phyloP scores from a whole-genome alignment of 2,888 invertebrate species.

The Tiliacea aurago region DNA sequence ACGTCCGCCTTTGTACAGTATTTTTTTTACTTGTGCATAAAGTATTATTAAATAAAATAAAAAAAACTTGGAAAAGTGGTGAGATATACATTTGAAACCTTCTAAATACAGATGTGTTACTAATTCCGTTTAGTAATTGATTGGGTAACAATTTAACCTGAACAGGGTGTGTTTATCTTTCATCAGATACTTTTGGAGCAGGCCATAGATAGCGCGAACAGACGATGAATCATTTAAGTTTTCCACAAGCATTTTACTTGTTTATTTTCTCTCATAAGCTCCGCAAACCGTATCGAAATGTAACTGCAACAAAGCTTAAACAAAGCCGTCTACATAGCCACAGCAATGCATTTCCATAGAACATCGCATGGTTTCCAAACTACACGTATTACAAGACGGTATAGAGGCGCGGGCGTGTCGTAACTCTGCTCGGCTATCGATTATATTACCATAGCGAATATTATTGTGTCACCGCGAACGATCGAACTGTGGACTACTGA shows the following conservation, averaged over 20 bases:
- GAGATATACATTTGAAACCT: neutral
- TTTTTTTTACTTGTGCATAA: no score
- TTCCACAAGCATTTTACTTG: neutral
- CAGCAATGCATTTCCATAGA: constrained; percentile 50
- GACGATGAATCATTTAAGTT: constrained; percentile 16
- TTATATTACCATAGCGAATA: constrained; percentile 67
- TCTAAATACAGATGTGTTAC: neutral
- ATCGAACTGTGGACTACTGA: neutral
- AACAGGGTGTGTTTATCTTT: neutral
- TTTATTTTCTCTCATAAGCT: neutral
- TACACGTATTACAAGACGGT: constrained; percentile 49
- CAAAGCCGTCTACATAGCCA: constrained; percentile 25
- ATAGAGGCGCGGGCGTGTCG: constrained; percentile 59
- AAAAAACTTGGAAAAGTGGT: neutral
- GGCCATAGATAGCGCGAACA: neutral
- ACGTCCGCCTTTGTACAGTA: no score
- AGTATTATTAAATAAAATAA: no score
- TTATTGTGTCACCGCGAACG: constrained; percentile 62
- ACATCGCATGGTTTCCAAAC: constrained; percentile 50
- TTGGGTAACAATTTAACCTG: neutral
- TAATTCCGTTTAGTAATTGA: neutral
- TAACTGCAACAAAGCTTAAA: neutral
- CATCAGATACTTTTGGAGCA: neutral
- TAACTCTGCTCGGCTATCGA: constrained; percentile 64
- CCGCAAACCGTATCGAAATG: constrained; percentile 6